Evolutionary conservation across 2,797 vertebrate species (phyloP).

Genomic region (Glyptemys insculpta): DNA sequence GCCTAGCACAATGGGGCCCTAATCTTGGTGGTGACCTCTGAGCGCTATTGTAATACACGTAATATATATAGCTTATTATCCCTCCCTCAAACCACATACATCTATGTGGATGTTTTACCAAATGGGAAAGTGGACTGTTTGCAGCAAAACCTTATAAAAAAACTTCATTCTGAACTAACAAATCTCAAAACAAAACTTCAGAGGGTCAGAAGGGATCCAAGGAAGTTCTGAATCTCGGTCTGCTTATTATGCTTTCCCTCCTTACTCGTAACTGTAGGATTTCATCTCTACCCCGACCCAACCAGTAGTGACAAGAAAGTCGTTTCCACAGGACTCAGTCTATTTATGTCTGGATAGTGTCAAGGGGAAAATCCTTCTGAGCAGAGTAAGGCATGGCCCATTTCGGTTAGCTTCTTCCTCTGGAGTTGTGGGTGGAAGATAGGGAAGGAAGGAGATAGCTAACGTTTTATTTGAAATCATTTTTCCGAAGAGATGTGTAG

Average conservation of each 20-base stretch:
- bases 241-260: constrained; percentile 57
- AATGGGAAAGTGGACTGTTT: background rate
- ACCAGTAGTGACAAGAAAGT: constrained; percentile 56
- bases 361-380: constrained; percentile 42
- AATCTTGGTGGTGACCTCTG: background rate
- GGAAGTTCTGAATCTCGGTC: constrained; percentile 44
- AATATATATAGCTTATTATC: background rate
- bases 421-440: constrained; percentile 5
- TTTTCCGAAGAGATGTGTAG: background rate
- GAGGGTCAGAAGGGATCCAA: constrained; percentile 17
- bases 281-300: constrained; percentile 45
- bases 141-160: constrained; percentile 9
- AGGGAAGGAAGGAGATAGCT: constrained; percentile 18
- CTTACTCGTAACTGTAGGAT: constrained; percentile 71
- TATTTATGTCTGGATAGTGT: constrained; percentile 30
- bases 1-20: background rate
- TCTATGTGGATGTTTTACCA: background rate
- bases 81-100: background rate
- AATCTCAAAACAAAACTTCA: background rate
- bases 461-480: background rate
- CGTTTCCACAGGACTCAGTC: constrained; percentile 65
- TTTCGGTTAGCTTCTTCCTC: constrained; percentile 44
- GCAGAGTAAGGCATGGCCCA: constrained; percentile 41
- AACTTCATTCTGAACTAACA: constrained; percentile 17
- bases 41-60: constrained; percentile 3